These are phyloP conservation scores for Rhamphomyia laevipes DNA, from an alignment of 2,888 invertebrate genomes.

Conservation along the genomic window DNA sequence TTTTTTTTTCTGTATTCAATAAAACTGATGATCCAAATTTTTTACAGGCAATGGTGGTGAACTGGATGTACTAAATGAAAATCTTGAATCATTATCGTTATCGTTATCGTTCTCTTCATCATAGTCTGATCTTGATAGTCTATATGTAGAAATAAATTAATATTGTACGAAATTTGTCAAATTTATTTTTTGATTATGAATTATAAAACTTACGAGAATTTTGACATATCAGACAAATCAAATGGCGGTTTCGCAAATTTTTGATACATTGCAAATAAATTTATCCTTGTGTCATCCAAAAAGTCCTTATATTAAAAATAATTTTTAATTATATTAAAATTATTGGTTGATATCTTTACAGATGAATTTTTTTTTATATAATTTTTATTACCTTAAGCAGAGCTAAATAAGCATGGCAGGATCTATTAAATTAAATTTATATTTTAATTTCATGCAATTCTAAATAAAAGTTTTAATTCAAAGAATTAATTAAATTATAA, in stretches of 20 bases:
- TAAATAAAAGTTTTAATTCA: too few species aligned
- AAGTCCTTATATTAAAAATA: conserved; percentile 24
- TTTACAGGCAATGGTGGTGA: conserved; percentile 55
- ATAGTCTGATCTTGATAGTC: conserved; percentile 32
- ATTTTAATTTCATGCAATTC: too few species aligned
- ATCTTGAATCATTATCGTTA: conserved; percentile 50
- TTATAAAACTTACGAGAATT: conserved; percentile 30
- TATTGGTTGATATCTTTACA: too few species aligned
- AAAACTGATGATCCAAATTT: conserved; percentile 11
- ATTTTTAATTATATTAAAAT: too few species aligned
- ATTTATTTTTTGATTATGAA: too few species aligned
- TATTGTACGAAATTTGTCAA: too few species aligned
- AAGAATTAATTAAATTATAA: too few species aligned
- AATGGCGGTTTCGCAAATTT: conserved; percentile 36
- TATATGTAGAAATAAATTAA: conserved; percentile 12
- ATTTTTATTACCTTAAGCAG: too few species aligned
- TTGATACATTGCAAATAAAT: conserved; percentile 37
- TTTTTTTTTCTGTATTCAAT: neutral
- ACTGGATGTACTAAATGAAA: conserved; percentile 66
- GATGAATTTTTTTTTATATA: too few species aligned
- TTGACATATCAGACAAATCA: conserved; percentile 33
- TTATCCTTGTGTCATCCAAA: conserved; percentile 34
- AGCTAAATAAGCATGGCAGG: too few species aligned
- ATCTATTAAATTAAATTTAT: too few species aligned
- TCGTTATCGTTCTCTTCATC: conserved; percentile 29